These are phyloP conservation scores for Sturnus vulgaris DNA, from an alignment of 2,113 vertebrate species.

Conservation along the genomic window DNA sequence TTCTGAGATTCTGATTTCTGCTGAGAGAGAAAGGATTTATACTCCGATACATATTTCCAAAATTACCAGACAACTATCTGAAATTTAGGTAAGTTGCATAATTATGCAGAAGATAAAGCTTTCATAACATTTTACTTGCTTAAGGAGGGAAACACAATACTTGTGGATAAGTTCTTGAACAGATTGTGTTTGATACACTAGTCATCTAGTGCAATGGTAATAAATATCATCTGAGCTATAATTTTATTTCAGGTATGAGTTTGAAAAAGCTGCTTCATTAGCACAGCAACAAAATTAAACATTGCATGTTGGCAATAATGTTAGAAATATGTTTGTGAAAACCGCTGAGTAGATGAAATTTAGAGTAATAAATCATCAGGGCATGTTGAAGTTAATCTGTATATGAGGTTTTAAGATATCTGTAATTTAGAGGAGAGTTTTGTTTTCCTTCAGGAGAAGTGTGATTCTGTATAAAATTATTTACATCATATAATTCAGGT, in stretches of 20 bases:
- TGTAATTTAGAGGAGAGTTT: conserved; percentile 20
- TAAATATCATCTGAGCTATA: not conserved
- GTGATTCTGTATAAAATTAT: not conserved
- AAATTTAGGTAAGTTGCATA: conserved; percentile 18
- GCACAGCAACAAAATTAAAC: conserved; percentile 1
- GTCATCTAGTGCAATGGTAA: not conserved
- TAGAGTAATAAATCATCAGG: conserved; percentile 21
- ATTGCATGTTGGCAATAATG: conserved; percentile 16
- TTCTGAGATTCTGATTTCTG: conserved; percentile 11
- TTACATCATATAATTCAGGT: not conserved
- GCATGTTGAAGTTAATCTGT: not conserved
- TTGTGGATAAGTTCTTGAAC: not conserved
- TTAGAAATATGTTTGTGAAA: conserved; percentile 32
- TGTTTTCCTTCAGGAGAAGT: not conserved
- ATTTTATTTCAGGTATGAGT: not conserved
- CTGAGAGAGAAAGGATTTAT: not conserved
- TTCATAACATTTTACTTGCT: not conserved
- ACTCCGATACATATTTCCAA: not conserved
- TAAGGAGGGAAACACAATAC: not conserved
- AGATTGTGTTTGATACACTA: not conserved
- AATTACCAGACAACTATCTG: not conserved
- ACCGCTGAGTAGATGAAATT: conserved; percentile 41
- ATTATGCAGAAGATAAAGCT: not conserved
- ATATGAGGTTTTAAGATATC: not conserved
- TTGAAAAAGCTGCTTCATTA: conserved; percentile 57